Base-by-base conservation (phyloP, 2,113 vertebrate genomes). In the Channa argus region DNA sequence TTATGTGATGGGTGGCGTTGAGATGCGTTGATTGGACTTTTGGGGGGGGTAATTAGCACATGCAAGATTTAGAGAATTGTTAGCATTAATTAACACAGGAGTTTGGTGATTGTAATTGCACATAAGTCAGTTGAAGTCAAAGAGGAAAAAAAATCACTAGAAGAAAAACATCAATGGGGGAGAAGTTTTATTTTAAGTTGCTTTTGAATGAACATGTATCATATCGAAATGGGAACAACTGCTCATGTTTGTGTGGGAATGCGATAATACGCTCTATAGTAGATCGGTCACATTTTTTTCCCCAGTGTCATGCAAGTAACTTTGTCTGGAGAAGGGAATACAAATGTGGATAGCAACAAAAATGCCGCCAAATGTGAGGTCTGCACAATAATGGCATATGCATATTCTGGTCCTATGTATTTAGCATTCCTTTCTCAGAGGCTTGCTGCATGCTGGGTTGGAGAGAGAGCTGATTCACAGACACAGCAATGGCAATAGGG, bases 391-490 rank as follows among this genome's bases (percentile, higher is more conserved):
- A 93, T 88, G 84, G 85, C 73, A 89, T 77, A 65, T 71, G 78
- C 60, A 71, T 72, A 66, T 70, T 86, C 74, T 73, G 72, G 62
- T 79, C 55, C 86, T 78, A 81, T 94, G 90, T 92, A 86, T 85
- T 94, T 92, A 91, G 83, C 88, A 91, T 92, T 93, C 89, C 83
- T 87, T 71, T 79, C 85, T 69, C 75, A 39, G 79, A 83, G 74
- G 71, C 39, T 56, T 39, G 50, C 81, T 49, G 75, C 84, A 80
- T 75, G 14, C 87, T 84, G 82, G 34, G 74, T 66, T 55, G 63
- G 9, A 24, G 24, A 80, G 55, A 37, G 70, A 82, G 74, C 64
- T 76, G 85, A 87, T 88, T 86, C 75, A 79, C 85, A 83, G 86
- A 88, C 82, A 73, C 75, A 62, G 63, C 47, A 51, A 54, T 7